Evolutionary conservation across 2,113 vertebrate genomes (phyloP), one percentile per base, ranked within the genome.

Genomic region (Pseudopipra pipra): DNA sequence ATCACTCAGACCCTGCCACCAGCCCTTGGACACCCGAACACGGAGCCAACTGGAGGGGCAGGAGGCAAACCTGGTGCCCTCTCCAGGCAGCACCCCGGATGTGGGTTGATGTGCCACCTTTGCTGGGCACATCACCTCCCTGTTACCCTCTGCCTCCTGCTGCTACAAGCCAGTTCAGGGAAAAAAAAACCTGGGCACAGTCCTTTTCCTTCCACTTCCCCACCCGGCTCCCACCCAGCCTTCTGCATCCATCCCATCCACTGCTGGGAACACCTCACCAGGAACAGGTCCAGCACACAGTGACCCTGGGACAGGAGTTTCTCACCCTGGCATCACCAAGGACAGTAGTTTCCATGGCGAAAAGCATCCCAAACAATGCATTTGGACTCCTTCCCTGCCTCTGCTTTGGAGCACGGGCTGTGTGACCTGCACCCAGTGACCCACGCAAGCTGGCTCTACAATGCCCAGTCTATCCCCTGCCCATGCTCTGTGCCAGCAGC

Each of bases 81-180:
- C 10, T 24, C 27, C 0, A 0, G 27, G 6, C 14, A 37, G 44
- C 59, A 44, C 7, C 5, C 3, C 2, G 4, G 12, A 30, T 28
- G 33, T 8, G 24, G 44, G 37, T 6, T 21, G 61, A 19, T 43
- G 27, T 31, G 24, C 39, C 47, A 58, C 22, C 52, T 66, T 14
- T 39, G 31, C 46, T 6, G 25, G 14, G 5, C 12, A 11, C 0
- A 1, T 44, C 56, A 70, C 68, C 68, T 76, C 27, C 63, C 68
- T 3, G 31, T 16, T 28, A 11, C 47, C 46, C 55, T 59, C 28
- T 73, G 85, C 77, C 39, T 43, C 61, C 3, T 0, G 0, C 35
- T 80, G 59, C 39, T 33, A 2, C 20, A 2, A 13, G 10, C 6
- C 35, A 6, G 41, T 1, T 4, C 43, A 66, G 58, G 33, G 31